These are phyloP conservation scores for Pemphigus obesinymphae DNA, from an alignment of 1,140 invertebrate genomes.

Conservation along the genomic window DNA sequence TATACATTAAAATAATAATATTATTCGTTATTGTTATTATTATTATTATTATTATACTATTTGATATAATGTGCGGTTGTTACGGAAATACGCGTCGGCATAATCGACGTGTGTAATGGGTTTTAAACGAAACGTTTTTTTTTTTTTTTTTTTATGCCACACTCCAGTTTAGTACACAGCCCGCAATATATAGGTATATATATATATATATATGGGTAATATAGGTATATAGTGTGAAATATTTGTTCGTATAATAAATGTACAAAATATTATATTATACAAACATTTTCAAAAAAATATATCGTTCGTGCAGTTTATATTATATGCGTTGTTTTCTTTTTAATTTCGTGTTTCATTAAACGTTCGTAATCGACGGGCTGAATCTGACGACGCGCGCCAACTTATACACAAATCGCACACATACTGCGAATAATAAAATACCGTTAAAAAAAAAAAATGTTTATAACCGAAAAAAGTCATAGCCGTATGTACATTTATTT, in stretches of 20 bases:
- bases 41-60: too few relatives aligned
- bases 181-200: too few relatives aligned
- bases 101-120: not conserved
- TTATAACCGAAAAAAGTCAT: not conserved
- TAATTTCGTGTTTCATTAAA: conserved; percentile 8
- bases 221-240: too few relatives aligned
- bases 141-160: too few relatives aligned
- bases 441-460: not conserved
- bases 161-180: too few relatives aligned
- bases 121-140: not conserved
- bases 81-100: not conserved
- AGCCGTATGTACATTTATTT: too few relatives aligned
- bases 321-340: not conserved
- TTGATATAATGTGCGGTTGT: not conserved
- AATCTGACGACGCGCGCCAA: not conserved
- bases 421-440: not conserved
- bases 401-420: not conserved
- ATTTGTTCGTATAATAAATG: not conserved
- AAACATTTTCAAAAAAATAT: not conserved
- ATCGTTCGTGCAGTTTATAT: not conserved
- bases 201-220: too few relatives aligned
- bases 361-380: not conserved
- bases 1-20: not conserved
- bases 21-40: not conserved
- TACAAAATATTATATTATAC: not conserved